Evolutionary conservation across 2,888 invertebrate species (phyloP).

Genomic region (Corythucha ciliata): DNA sequence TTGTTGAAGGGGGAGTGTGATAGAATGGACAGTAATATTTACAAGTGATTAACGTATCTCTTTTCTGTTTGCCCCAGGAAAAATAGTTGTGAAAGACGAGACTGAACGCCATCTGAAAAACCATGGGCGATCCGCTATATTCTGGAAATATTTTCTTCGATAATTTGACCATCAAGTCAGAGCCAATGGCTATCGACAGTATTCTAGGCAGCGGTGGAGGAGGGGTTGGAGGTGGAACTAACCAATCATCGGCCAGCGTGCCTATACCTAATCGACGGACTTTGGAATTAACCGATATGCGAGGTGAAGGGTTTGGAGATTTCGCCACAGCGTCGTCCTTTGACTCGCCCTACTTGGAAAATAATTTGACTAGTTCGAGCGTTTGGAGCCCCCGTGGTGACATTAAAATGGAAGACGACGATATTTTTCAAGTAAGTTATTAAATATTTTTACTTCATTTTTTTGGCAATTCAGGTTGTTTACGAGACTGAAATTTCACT

Average conservation of each 20-base stretch:
- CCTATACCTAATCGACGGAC: slow-evolving; percentile 52
- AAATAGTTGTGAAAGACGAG: too few species aligned
- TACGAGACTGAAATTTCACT: not conserved
- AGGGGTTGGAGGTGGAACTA: too few species aligned
- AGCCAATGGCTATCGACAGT: slow-evolving; percentile 42
- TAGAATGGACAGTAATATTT: too few species aligned
- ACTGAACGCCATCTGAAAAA: too few species aligned
- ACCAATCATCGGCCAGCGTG: slow-evolving; percentile 53
- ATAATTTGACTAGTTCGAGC: slow-evolving; percentile 29
- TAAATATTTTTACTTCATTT: too few species aligned
- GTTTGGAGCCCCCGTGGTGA: slow-evolving; percentile 30
- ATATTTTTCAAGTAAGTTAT: slow-evolving; percentile 64
- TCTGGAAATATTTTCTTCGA: slow-evolving; percentile 55
- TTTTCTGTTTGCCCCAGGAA: too few species aligned
- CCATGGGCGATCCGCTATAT: slow-evolving; percentile 46
- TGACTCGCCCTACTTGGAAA: slow-evolving; percentile 33
- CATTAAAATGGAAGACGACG: slow-evolving; percentile 77
- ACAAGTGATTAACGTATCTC: too few species aligned
- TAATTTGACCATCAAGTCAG: slow-evolving; percentile 54
- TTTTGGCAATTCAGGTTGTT: too few species aligned
- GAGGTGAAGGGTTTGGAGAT: slow-evolving; percentile 49
- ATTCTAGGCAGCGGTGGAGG: too few species aligned
- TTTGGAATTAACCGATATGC: slow-evolving; percentile 38
- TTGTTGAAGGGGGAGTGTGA: too few species aligned
- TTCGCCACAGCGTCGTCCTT: slow-evolving; percentile 40